Base-by-base conservation (phyloP, 2,797 vertebrate species). In the Syngnathus acus region DNA sequence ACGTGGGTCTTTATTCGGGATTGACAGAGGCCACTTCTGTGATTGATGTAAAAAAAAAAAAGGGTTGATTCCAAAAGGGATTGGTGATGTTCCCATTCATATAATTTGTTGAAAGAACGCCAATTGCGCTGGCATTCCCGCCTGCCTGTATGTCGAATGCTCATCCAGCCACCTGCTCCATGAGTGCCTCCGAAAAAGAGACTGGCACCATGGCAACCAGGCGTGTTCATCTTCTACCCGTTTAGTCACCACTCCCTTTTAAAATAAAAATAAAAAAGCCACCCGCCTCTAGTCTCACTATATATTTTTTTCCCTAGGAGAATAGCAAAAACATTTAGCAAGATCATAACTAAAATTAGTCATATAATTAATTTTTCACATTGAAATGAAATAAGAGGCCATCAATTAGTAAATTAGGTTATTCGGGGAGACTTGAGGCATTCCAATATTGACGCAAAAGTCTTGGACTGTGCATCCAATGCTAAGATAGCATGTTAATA, bases 161-260 rank as follows among this genome's bases (percentile, higher is more conserved):
- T 74, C 82, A 75, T 74, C 74, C 78, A 78, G 73, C 66, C 73
- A 66, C 81, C 74, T 72, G 73, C 72, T 78, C 78, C 40, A 76
- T 82, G 76, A 81, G 72, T 73, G 76, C 32, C 32, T 32, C 32
- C 68, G 5, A 68, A 77, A 70, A 76, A 69, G 73, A 78, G 53
- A 65, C 57, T 58, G 76, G 75, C 50, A 77, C 85, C 83, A 88
- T 84, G 83, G 85, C 80, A 85, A 87, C 83, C 65, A 66, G 69
- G 66, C 66, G 77, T 72, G 65, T 71, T 68, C 71, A 45, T 68
- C 45, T 65, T 19, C 48, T 5, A 58, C 61, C 26, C 6, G 0
- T 68, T 75, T 71, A 43, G 17, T 16, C 21, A 57, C n/a, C 21
- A 9, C 26, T 8, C 37, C 32, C 54, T 55, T 55, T 45, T 17